Conservation (phyloP, 1,140 invertebrate species). For the Drosophila melanica region DNA sequence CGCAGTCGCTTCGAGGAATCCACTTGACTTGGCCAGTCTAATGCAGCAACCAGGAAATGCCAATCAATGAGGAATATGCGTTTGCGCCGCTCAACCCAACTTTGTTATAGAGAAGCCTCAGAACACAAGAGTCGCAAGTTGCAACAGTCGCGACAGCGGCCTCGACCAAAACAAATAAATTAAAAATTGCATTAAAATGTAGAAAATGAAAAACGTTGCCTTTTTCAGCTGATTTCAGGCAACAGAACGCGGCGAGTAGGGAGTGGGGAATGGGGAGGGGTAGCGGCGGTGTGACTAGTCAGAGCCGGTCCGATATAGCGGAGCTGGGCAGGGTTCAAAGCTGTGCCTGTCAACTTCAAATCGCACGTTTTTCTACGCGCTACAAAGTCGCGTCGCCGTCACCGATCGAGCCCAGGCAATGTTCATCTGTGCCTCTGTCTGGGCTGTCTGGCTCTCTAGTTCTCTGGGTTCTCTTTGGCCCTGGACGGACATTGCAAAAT, state of each 20-base stretch:
- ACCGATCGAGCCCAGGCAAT: conserved; percentile 54
- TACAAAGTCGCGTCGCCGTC: conserved; percentile 69
- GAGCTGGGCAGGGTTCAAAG: conserved; percentile 74
- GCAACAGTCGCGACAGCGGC: conserved; percentile 39
- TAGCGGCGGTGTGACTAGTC: conserved; percentile 13
- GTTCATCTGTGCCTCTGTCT: conserved; percentile 42
- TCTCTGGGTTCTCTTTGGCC: conserved; percentile 4
- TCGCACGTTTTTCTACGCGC: conserved; percentile 81
- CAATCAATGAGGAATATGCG: conserved; percentile 82
- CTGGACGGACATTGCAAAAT: conserved; percentile 60
- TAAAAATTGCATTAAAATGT: conserved; percentile 83
- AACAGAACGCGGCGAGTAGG: neutral
- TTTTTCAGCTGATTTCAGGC: conserved; percentile 74
- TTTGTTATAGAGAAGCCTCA: conserved; percentile 25
- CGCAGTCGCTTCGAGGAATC: conserved; percentile 68
- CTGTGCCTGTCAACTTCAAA: conserved; percentile 79
- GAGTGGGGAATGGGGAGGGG: neutral
- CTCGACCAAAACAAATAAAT: conserved; percentile 77
- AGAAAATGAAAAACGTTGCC: conserved; percentile 81
- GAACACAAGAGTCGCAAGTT: conserved; percentile 26
- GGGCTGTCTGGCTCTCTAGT: conserved; percentile 14
- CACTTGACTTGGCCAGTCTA: conserved; percentile 78
- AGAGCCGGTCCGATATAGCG: conserved; percentile 23
- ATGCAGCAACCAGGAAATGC: conserved; percentile 82
- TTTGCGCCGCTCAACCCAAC: conserved; percentile 35